phyloP scores from a whole-genome alignment of 37 sponge, comb jelly and placozoan species.

The Beroe forskalii region DNA sequence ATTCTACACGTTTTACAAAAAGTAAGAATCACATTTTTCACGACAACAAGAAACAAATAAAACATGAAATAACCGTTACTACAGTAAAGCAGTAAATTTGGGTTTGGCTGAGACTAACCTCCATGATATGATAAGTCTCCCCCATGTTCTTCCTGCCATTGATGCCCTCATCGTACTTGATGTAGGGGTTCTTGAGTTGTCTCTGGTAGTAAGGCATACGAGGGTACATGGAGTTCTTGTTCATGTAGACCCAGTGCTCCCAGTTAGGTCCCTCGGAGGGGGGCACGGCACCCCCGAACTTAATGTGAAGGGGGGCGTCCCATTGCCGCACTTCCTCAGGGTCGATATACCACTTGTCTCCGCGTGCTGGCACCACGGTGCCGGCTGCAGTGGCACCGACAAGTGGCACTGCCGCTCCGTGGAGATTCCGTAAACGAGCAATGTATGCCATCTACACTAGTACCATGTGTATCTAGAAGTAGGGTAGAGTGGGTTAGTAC shows the following conservation, averaged over 20 bases:
- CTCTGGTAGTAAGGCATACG: slow-evolving; percentile 42
- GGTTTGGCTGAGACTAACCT: too few species aligned
- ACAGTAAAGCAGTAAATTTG: too few species aligned
- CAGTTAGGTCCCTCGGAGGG: background rate
- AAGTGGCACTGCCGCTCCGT: background rate
- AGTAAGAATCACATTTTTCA: too few species aligned
- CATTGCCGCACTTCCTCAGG: slow-evolving; percentile 38
- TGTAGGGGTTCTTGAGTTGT: slow-evolving; percentile 18
- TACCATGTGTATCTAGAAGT: background rate
- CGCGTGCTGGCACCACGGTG: background rate
- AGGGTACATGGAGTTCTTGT: slow-evolving; percentile 36
- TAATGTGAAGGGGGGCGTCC: background rate
- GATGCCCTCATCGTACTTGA: slow-evolving; percentile 41
- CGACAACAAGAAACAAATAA: too few species aligned
- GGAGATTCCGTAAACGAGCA: background rate
- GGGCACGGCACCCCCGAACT: background rate
- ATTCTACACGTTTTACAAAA: too few species aligned
- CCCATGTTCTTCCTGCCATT: background rate
- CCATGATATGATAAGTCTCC: slow-evolving; percentile 56
- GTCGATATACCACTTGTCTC: slow-evolving; percentile 64
- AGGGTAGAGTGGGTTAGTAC: too few species aligned
- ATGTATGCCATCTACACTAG: slow-evolving; percentile 22
- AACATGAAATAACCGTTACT: too few species aligned
- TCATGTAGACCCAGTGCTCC: background rate
- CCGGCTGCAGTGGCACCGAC: background rate